Conservation (phyloP, 2,113 vertebrate species). For the Lanius ludovicianus region DNA sequence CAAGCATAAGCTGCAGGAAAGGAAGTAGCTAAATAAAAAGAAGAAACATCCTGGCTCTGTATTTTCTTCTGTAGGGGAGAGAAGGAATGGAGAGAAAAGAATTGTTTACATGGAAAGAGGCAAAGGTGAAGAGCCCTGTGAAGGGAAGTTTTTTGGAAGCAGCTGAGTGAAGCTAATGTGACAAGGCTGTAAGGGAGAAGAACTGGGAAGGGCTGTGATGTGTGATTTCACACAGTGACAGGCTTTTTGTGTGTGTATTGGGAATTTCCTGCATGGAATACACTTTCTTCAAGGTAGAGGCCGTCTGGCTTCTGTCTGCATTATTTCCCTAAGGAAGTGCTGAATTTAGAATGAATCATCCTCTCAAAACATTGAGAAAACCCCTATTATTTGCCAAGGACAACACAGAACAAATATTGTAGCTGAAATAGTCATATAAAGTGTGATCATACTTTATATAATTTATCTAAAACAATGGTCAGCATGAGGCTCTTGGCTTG, state of each 20-base stretch:
- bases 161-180: neutral
- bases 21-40: neutral
- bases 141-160: neutral
- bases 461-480: neutral
- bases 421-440: neutral
- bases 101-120: neutral
- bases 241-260: neutral
- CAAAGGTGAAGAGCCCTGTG: neutral
- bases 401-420: neutral
- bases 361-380: neutral
- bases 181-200: neutral
- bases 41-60: neutral
- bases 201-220: neutral
- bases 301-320: neutral
- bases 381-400: neutral
- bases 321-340: neutral
- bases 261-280: neutral
- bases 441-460: neutral
- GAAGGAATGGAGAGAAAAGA: neutral
- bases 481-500: neutral
- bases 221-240: neutral
- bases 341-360: neutral
- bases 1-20: neutral
- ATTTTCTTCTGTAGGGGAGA: neutral
- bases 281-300: neutral